Conservation (phyloP, 2,888 invertebrate species). For the Lasioglossum figueresi region DNA sequence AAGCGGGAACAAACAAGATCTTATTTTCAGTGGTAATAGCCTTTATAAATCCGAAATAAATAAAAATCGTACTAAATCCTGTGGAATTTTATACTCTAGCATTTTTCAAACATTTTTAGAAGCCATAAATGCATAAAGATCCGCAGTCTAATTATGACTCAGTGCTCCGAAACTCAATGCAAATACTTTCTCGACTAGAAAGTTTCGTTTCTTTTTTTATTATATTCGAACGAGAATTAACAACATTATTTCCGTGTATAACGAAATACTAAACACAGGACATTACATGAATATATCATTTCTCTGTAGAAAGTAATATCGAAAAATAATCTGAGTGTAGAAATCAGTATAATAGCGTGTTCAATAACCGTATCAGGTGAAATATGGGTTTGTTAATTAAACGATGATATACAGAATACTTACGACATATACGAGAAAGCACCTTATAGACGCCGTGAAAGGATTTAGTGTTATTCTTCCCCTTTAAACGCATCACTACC, state of each 20-base stretch:
- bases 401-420: slow-evolving; percentile 68
- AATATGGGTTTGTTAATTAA: slow-evolving; percentile 20
- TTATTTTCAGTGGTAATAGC: too few species aligned
- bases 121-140: too few species aligned
- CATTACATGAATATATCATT: background rate
- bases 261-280: background rate
- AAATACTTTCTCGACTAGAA: background rate
- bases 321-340: background rate
- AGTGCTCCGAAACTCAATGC: background rate
- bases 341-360: background rate
- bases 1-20: too few species aligned
- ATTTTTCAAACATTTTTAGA: too few species aligned
- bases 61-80: too few species aligned
- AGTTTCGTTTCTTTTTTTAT: background rate
- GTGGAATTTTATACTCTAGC: too few species aligned
- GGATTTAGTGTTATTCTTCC: slow-evolving; percentile 82
- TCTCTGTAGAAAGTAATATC: background rate
- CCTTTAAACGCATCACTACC: slow-evolving; percentile 82
- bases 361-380: background rate
- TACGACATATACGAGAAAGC: slow-evolving; percentile 83
- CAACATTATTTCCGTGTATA: background rate
- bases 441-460: slow-evolving; percentile 82
- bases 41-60: too few species aligned
- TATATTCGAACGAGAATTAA: background rate
- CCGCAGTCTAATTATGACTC: background rate